These are phyloP conservation scores for Thecophora atra DNA, from an alignment of 2,888 invertebrate genomes.

Conservation along the genomic window DNA sequence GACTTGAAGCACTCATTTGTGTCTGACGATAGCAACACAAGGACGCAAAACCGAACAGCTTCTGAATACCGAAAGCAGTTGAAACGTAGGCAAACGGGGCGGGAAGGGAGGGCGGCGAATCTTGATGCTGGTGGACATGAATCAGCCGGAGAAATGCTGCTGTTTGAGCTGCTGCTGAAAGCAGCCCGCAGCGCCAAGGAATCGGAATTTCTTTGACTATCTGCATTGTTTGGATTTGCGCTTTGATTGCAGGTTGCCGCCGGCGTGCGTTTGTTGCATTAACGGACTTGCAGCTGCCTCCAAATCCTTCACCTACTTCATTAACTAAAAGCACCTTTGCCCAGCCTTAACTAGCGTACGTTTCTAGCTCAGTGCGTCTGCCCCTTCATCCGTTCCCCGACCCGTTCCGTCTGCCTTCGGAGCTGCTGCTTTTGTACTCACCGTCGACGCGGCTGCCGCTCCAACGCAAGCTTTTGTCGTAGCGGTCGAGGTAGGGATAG, in stretches of 20 bases:
- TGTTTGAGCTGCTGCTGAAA: conserved; percentile 1
- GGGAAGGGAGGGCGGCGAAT: conserved; percentile 37
- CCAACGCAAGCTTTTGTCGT: conserved; percentile 62
- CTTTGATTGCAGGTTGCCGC: conserved; percentile 5
- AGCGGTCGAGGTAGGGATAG: conserved; percentile 59
- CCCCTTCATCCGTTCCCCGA: no score
- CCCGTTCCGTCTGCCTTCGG: no score
- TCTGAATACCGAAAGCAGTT: background rate
- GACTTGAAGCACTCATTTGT: conserved; percentile 3
- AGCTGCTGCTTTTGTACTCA: conserved; percentile 3
- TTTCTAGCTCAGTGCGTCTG: no score
- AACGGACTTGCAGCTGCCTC: background rate
- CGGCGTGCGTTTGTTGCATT: background rate
- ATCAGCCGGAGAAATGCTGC: conserved; percentile 25
- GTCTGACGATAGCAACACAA: background rate
- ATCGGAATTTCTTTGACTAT: conserved; percentile 22
- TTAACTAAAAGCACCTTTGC: no score
- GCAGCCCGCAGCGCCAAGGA: conserved; percentile 25
- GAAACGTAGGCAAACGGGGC: conserved; percentile 32
- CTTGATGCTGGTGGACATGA: conserved; percentile 32
- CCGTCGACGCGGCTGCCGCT: conserved; percentile 54
- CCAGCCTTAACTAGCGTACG: no score
- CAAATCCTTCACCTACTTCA: conserved; percentile 9
- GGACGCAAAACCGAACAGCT: background rate
- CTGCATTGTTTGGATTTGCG: conserved; percentile 26